Evolutionary conservation across 2,888 invertebrate species (phyloP).

Genomic region (Tortricodes alternella): DNA sequence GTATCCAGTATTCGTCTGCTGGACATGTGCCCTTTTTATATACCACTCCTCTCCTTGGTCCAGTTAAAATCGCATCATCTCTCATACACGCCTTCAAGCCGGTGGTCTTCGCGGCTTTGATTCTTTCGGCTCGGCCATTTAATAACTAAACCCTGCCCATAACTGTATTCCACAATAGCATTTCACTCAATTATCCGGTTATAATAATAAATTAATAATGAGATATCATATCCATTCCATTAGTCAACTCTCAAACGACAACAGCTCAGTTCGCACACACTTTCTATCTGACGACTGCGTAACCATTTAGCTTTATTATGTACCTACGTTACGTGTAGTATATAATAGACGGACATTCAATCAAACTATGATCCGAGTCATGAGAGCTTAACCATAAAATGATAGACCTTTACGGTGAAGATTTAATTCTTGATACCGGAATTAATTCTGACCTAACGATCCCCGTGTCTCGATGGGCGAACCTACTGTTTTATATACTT

Average conservation of each 20-base stretch:
- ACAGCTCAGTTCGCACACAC: constrained; percentile 61
- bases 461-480: no score
- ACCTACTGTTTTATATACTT: no score
- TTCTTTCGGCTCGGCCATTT: no score
- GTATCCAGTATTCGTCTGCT: no score
- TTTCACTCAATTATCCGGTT: constrained; percentile 5
- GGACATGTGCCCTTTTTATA: no score
- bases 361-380: constrained; percentile 42
- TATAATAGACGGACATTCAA: constrained; percentile 46
- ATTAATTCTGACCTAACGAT: no score
- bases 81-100: no score
- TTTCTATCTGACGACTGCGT: constrained; percentile 69
- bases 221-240: constrained; percentile 22
- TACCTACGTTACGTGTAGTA: constrained; percentile 55
- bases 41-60: no score
- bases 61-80: no score
- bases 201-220: constrained; percentile 27
- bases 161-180: not conserved
- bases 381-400: constrained; percentile 29
- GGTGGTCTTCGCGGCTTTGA: no score
- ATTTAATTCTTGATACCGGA: no score
- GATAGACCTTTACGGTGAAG: not conserved
- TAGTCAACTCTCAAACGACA: constrained; percentile 50
- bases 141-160: no score
- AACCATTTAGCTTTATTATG: constrained; percentile 67